phyloP scores from a whole-genome alignment of 30 jellyfish, hydroid and myxozoan genomes.

The Aurelia sp. region DNA sequence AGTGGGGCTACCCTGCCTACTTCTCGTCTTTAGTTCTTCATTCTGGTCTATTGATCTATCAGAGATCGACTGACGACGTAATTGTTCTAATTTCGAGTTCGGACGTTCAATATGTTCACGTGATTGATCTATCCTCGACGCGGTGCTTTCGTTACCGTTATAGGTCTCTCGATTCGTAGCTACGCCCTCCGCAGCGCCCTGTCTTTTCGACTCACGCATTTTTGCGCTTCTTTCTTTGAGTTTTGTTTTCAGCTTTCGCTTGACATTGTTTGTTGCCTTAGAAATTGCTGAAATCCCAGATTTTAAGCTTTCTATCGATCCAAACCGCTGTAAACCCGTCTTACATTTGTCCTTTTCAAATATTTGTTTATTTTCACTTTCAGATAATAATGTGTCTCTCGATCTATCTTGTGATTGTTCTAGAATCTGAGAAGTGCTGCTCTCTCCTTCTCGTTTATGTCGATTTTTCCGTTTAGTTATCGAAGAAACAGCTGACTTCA shows the following conservation, averaged over 20 bases:
- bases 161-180: neutral
- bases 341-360: neutral
- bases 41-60: too few relatives aligned
- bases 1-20: too few relatives aligned
- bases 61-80: too few relatives aligned
- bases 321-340: slow-evolving; percentile 42
- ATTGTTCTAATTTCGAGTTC: too few relatives aligned
- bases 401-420: slow-evolving; percentile 5
- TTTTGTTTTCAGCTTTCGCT: slow-evolving; percentile 36
- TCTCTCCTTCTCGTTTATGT: slow-evolving; percentile 2
- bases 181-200: neutral
- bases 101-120: neutral
- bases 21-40: too few relatives aligned
- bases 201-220: neutral
- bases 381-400: neutral
- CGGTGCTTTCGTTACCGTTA: neutral
- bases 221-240: neutral
- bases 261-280: slow-evolving; percentile 34
- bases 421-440: neutral
- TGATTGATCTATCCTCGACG: slow-evolving; percentile 8
- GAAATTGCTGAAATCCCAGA: slow-evolving; percentile 75
- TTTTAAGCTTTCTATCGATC: slow-evolving; percentile 54
- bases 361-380: too few relatives aligned
- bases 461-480: slow-evolving; percentile 33
- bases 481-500: slow-evolving; percentile 36